A percentile compares a stretch with the other conserved stretches of the same genome.
Conservation (phyloP, 1,140 invertebrate species). For the Zaprionus africanus region DNA sequence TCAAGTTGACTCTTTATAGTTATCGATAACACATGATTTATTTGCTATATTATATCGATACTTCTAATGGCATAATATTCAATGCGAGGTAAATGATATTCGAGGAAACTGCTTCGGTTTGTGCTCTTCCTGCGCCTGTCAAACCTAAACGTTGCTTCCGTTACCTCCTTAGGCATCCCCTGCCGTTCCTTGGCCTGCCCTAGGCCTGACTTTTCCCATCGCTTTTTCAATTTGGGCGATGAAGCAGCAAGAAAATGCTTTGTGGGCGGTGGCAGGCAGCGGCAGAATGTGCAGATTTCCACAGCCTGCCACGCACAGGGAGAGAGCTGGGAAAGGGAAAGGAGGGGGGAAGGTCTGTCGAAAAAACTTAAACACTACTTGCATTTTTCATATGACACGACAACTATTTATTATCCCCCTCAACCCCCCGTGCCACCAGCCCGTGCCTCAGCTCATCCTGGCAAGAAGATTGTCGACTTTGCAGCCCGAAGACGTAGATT, state of each 20-base stretch:
- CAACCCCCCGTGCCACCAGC: neutral
- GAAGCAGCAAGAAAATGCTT: conserved; percentile 60
- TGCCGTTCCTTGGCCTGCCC: neutral
- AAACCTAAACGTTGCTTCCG: conserved; percentile 36
- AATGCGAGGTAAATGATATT: conserved; percentile 23
- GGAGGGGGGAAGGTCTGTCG: conserved; percentile 13
- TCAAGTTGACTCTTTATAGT: neutral
- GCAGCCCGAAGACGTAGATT: conserved; percentile 51
- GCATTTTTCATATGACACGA: conserved; percentile 80
- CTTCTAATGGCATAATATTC: neutral
- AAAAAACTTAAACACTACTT: conserved; percentile 77
- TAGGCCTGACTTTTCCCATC: conserved; percentile 29
- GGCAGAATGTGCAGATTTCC: conserved; percentile 58
- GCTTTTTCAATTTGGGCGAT: conserved; percentile 78
- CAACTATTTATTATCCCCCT: conserved; percentile 75
- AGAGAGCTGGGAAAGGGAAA: neutral
- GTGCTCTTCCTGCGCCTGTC: conserved; percentile 12
- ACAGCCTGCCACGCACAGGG: conserved; percentile 13
- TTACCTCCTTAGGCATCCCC: neutral
- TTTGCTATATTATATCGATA: neutral
- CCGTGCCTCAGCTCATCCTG: neutral
- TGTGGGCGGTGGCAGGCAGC: conserved; percentile 14
- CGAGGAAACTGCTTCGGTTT: neutral
- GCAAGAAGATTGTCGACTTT: conserved; percentile 23
- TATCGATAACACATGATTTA: neutral